Evolutionary conservation across 2,888 invertebrate genomes (phyloP).

Genomic region (Ptychoptera albimana): DNA sequence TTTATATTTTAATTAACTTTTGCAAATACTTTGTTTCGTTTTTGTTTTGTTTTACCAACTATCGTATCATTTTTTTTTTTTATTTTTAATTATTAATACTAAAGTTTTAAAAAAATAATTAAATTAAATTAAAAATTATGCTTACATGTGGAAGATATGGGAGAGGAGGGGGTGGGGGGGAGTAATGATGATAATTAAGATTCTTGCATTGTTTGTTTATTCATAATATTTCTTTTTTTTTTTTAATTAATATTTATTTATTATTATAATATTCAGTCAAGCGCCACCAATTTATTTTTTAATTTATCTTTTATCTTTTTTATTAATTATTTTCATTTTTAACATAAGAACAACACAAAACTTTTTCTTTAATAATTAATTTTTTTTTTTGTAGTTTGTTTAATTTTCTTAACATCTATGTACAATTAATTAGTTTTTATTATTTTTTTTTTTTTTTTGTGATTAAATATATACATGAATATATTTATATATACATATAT

Average conservation of each 20-base stretch:
- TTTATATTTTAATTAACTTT: no score
- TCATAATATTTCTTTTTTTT: neutral
- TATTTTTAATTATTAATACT: no score
- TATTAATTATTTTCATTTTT: slow-evolving; percentile 1
- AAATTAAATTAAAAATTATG: no score
- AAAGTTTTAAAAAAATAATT: no score
- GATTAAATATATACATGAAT: neutral
- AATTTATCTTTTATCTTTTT: neutral
- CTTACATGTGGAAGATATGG: neutral
- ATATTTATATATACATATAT: no score
- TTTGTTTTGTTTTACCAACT: no score
- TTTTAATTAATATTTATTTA: neutral
- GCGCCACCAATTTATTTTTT: neutral
- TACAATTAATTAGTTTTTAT: neutral
- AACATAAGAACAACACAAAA: neutral
- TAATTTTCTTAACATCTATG: neutral
- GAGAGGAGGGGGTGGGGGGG: no score
- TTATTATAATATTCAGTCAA: slow-evolving; percentile 3
- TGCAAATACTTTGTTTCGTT: no score
- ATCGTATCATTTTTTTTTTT: no score
- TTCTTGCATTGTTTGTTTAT: neutral
- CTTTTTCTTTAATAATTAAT: neutral
- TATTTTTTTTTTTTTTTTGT: neutral
- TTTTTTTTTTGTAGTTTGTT: neutral
- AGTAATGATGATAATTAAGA: no score